Conservation (phyloP, 2,797 vertebrate genomes). For the Xenopus petersii region DNA sequence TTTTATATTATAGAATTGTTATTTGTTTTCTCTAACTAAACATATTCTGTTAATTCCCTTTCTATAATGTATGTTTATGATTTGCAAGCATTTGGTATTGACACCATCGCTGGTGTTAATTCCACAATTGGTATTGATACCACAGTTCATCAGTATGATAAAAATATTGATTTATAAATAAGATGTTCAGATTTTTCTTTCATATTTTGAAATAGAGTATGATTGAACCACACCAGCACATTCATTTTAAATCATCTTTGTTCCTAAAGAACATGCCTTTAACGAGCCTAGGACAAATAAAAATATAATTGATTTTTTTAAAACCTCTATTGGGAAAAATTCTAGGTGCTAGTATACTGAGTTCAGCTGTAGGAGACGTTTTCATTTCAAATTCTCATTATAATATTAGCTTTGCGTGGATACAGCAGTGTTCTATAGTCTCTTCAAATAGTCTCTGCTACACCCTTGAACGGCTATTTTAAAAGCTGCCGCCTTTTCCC, state of each 20-base stretch:
- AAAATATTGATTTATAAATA: too few relatives aligned
- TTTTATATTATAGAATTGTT: too few relatives aligned
- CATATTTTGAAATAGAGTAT: conserved; percentile 17
- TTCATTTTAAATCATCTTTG: conserved; percentile 16
- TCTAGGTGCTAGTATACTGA: conserved; percentile 42
- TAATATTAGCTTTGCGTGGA: conserved; percentile 36
- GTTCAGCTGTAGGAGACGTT: conserved; percentile 44
- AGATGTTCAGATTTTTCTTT: conserved; percentile 4
- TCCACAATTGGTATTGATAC: too few relatives aligned
- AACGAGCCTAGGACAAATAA: conserved; percentile 43
- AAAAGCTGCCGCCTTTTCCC: too few relatives aligned
- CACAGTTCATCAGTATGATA: too few relatives aligned
- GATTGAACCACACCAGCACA: conserved; percentile 12
- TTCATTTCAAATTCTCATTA: conserved; percentile 45
- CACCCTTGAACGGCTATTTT: too few relatives aligned
- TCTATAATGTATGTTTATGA: too few relatives aligned
- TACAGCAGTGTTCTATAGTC: conserved; percentile 41
- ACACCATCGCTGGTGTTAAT: too few relatives aligned
- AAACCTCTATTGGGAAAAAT: conserved; percentile 48
- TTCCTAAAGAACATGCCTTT: conserved; percentile 31
- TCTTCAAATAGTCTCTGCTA: conserved; percentile 9
- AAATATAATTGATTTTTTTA: conserved; percentile 35
- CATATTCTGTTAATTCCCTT: too few relatives aligned
- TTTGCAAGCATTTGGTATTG: too few relatives aligned
- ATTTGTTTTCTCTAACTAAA: too few relatives aligned